phyloP scores from a whole-genome alignment of 2,797 vertebrate species.

The Poecilia velifera region DNA sequence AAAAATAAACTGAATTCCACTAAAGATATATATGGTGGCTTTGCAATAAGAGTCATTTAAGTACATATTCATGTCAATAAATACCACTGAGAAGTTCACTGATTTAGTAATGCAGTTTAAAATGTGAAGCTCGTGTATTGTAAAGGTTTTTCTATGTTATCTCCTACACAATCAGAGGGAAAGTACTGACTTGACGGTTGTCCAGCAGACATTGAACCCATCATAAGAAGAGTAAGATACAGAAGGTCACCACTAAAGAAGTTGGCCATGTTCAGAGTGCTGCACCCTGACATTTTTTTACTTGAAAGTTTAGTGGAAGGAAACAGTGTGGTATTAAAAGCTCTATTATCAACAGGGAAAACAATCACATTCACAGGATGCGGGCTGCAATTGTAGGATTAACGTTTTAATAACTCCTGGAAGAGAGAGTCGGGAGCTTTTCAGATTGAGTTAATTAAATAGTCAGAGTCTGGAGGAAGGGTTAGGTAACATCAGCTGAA shows the following conservation, averaged over 20 bases:
- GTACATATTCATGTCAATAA: neutral
- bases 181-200: neutral
- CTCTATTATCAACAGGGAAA: neutral
- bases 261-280: neutral
- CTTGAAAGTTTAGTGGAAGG: neutral
- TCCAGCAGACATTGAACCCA: neutral
- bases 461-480: neutral
- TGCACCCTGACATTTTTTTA: neutral
- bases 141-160: neutral
- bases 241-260: neutral
- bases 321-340: neutral
- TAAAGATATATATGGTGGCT: neutral
- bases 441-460: neutral
- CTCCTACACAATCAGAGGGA: neutral
- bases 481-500: neutral
- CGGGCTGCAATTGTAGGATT: neutral
- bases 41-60: neutral
- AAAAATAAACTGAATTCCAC: neutral
- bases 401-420: neutral
- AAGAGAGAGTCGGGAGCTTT: neutral
- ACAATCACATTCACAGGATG: neutral
- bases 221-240: neutral
- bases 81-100: neutral
- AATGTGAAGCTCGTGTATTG: neutral
- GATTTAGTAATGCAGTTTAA: neutral